phyloP scores from a whole-genome alignment of 2,888 invertebrate genomes.

The Plebejus anna region DNA sequence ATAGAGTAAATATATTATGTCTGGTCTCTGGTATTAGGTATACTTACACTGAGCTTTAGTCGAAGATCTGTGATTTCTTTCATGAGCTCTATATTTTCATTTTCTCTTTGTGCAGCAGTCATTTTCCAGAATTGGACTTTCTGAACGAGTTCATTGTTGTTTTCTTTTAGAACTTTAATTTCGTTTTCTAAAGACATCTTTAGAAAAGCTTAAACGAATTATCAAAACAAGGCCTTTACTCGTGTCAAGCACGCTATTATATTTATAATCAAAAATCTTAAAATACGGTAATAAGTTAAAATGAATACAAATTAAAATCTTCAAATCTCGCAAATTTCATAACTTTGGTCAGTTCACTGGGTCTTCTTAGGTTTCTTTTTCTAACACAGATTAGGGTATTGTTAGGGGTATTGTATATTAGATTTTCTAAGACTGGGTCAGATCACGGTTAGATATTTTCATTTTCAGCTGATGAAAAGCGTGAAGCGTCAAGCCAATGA shows the following conservation, averaged over 20 bases:
- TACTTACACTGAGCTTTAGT: conserved; percentile 65
- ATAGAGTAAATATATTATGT: too few species aligned
- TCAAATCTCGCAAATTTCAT: neutral
- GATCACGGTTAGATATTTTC: too few species aligned
- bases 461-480: too few species aligned
- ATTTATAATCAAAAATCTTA: neutral
- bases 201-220: conserved; percentile 34
- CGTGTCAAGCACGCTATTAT: neutral
- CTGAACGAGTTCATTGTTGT: conserved; percentile 65
- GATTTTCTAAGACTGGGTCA: too few species aligned
- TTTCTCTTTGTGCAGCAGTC: conserved; percentile 59
- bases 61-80: conserved; percentile 67
- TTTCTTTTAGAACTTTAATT: conserved; percentile 55
- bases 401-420: too few species aligned
- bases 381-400: too few species aligned
- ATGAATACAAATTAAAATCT: neutral
- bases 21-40: neutral
- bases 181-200: conserved; percentile 61
- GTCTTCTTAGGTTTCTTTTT: too few species aligned
- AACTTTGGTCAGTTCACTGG: neutral
- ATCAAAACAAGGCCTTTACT: neutral
- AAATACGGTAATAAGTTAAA: neutral
- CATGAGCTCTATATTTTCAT: conserved; percentile 64
- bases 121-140: conserved; percentile 68
- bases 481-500: too few species aligned